Conservation (phyloP, 2,797 vertebrate genomes). For the Sebastes itinus region DNA sequence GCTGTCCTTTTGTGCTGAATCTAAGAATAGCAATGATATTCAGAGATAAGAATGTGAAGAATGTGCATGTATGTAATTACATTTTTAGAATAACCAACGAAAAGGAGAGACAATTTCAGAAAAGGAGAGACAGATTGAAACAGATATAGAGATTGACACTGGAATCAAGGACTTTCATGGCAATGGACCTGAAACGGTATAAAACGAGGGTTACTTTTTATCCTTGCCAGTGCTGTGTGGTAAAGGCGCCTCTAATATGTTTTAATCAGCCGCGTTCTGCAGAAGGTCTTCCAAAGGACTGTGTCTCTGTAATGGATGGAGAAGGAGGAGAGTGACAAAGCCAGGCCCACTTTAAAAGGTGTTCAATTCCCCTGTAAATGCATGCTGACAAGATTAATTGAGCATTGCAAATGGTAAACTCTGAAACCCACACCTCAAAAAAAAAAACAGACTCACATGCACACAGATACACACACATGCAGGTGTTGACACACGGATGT, state of each 20-base stretch:
- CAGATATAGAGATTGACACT: conserved; percentile 16
- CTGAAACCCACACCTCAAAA: conserved; percentile 71
- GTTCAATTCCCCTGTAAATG: conserved; percentile 81
- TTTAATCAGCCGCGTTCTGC: conserved; percentile 56
- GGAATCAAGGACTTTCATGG: conserved; percentile 17
- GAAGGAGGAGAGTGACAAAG: conserved; percentile 71
- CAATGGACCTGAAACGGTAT: neutral
- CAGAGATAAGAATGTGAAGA: neutral
- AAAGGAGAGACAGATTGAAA: neutral
- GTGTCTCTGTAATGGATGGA: conserved; percentile 70
- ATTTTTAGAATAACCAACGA: neutral
- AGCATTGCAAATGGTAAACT: conserved; percentile 85
- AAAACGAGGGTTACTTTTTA: conserved; percentile 43
- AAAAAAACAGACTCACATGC: conserved; percentile 14
- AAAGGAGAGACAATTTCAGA: neutral
- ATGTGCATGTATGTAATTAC: neutral
- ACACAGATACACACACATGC: conserved; percentile 16
- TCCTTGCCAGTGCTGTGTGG: conserved; percentile 27
- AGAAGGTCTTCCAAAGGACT: conserved; percentile 64
- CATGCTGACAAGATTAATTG: conserved; percentile 88
- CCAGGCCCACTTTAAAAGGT: conserved; percentile 76
- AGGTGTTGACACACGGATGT: conserved; percentile 32
- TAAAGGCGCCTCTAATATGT: conserved; percentile 50
- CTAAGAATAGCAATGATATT: conserved; percentile 13
- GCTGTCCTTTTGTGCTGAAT: conserved; percentile 20